Base-by-base conservation (phyloP, 2,797 vertebrate genomes). In the Alca torda region DNA sequence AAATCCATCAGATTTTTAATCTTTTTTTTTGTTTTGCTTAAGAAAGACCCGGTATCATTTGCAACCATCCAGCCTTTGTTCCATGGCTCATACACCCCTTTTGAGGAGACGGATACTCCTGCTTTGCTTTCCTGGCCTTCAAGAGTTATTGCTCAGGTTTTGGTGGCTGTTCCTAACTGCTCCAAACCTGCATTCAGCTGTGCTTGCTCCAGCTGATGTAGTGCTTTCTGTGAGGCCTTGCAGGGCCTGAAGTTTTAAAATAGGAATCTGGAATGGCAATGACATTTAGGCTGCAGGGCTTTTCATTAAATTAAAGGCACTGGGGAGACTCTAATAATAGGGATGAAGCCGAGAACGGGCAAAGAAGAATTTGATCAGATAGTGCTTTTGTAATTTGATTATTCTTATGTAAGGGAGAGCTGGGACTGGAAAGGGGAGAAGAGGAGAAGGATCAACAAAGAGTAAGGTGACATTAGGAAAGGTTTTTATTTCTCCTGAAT, bases 281-380 rank as follows among this genome's bases (percentile, higher is more conserved):
- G 93, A 90, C 94, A 94, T 96, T 95, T 97, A 87, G 80, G 72
- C 90, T 95, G 83, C 90, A 85, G 93, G 91, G 84, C 65, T 87
- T 93, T 95, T 95, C 89, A 95, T 96, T 92, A 92, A 88, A 93
- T 94, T 94, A 89, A 91, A 96, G 91, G 88, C 93, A 90, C 91
- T 77, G 67, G 88, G 86, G 88, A 96, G 68, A 39, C 67, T 87
- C 91, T 93, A 89, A 90, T 94, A 94, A 95, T 84, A 95, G 85
- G 81, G 72, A 84, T 48, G 70, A 93, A 91, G 61, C 67, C 0
- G 13, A 95, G 91, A 94, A 91, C 56, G 93, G 81, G 70, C 60
- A 78, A 93, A 90, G 90, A 89, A 95, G 74, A 93, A 90, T 96
- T 93, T 95, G 93, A 95, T 96, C 88, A 90, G 91, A 90, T 95